Evolutionary conservation across 2,797 vertebrate genomes (phyloP).

Genomic region (Dicrostonyx torquatus): DNA sequence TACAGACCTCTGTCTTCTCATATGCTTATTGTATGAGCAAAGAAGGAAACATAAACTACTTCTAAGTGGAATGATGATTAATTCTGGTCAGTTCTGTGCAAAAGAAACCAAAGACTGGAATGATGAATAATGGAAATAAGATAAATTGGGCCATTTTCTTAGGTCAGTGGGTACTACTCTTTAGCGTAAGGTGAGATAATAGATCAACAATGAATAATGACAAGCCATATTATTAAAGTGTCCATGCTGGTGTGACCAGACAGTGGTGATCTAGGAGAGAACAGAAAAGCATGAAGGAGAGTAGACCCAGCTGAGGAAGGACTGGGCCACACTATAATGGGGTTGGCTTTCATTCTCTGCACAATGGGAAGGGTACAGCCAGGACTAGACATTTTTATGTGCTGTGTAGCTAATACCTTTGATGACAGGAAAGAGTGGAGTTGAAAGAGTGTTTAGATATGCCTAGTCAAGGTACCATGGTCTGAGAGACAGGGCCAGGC

Average conservation of each 20-base stretch:
- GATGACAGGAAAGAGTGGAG: neutral
- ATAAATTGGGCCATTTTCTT: neutral
- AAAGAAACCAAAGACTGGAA: neutral
- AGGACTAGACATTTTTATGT: neutral
- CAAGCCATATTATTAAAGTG: neutral
- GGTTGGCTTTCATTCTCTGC: neutral
- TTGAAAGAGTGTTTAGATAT: neutral
- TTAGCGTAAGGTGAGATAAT: neutral
- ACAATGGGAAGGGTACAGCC: neutral
- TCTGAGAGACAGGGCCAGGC: neutral
- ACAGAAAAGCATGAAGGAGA: neutral
- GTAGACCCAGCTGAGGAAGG: neutral
- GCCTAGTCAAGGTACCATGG: neutral
- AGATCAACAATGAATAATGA: neutral
- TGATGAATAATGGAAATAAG: neutral
- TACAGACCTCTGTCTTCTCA: neutral
- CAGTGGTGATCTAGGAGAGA: neutral
- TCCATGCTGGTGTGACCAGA: neutral
- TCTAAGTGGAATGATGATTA: slow-evolving; percentile 4
- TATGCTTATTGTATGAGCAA: neutral
- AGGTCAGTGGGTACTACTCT: neutral
- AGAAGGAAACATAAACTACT: neutral
- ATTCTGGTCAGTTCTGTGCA: neutral
- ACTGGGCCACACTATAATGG: accelerated
- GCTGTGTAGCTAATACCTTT: neutral